These are phyloP conservation scores for Halictus ligatus DNA, from an alignment of 2,888 invertebrate species.

Conservation along the genomic window DNA sequence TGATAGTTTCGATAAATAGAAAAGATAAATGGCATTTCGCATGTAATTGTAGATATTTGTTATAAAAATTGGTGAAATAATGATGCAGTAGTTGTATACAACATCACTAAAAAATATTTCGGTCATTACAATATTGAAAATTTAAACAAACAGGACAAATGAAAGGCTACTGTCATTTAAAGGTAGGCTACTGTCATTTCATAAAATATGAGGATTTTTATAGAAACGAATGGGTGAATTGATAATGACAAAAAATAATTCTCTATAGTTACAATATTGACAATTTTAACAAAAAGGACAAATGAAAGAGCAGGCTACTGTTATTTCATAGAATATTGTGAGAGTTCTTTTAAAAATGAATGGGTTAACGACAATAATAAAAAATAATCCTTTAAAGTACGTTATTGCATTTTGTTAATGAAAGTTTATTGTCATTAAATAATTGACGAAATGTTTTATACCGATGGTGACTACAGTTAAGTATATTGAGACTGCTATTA, in stretches of 20 bases:
- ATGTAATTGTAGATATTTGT: too few species aligned
- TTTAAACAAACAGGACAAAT: background rate
- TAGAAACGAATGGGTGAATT: background rate
- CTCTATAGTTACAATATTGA: background rate
- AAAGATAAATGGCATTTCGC: too few species aligned
- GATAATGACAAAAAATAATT: background rate
- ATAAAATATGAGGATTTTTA: background rate
- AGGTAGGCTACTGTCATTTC: background rate
- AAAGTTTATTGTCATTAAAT: background rate
- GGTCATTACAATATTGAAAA: background rate
- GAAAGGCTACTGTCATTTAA: background rate
- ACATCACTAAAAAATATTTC: background rate
- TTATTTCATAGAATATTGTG: too few species aligned
- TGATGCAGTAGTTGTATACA: background rate
- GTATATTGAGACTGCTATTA: background rate
- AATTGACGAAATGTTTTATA: background rate
- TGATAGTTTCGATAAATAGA: background rate
- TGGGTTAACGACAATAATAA: background rate
- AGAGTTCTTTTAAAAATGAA: too few species aligned
- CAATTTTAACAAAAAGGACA: too few species aligned
- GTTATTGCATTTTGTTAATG: background rate
- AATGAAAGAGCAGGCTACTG: too few species aligned
- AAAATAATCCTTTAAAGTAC: background rate
- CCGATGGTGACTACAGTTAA: background rate
- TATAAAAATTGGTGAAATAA: background rate